A percentile compares a stretch with the other conserved stretches of the same genome.
These are phyloP conservation scores for Brachionus calyciflorus DNA, from an alignment of 1,140 invertebrate genomes.

Conservation along the genomic window DNA sequence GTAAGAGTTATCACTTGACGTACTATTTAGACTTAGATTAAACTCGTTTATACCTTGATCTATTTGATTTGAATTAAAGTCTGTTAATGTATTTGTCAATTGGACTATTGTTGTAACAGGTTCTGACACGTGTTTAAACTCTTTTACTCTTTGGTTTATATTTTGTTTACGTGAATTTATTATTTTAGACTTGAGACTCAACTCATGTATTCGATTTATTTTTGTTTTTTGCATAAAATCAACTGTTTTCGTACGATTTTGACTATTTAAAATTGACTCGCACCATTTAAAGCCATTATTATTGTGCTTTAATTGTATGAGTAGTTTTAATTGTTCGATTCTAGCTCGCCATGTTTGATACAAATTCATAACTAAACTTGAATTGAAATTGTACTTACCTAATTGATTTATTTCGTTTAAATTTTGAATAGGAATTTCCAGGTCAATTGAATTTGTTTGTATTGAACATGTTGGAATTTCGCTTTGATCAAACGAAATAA, in stretches of 20 bases:
- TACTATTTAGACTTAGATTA: conserved; percentile 19
- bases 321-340: conserved; percentile 13
- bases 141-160: background rate
- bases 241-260: background rate
- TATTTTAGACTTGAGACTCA: background rate
- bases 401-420: background rate
- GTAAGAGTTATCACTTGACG: background rate
- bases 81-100: background rate
- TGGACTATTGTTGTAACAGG: conserved; percentile 13
- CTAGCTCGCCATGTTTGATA: background rate
- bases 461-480: background rate
- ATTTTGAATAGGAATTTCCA: background rate
- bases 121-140: background rate
- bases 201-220: background rate
- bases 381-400: conserved; percentile 2
- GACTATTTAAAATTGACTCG: background rate
- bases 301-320: conserved; percentile 14
- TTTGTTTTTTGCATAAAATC: conserved; percentile 18
- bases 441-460: background rate
- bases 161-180: background rate
- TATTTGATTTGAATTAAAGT: background rate
- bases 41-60: background rate
- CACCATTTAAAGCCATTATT: conserved; percentile 17
- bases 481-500: background rate
- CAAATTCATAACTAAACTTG: background rate